Base-by-base conservation (phyloP, 2,113 vertebrate genomes). In the Pedionomus torquatus region DNA sequence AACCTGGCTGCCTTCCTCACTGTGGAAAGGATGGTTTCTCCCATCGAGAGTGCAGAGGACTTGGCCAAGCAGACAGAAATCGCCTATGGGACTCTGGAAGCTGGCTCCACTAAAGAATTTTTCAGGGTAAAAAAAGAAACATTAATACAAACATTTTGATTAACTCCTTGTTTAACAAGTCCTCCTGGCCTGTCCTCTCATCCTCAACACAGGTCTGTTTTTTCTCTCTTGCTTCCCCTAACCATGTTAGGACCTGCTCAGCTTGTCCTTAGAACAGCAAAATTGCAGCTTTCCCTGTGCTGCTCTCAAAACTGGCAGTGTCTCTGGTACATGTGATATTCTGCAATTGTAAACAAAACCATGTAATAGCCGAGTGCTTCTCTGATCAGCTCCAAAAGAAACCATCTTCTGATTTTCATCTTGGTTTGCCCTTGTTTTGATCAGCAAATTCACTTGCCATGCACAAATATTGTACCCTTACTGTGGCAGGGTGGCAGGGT, bases 1-100 rank as follows among this genome's bases (percentile, higher is more conserved):
- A 99, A 99, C 97, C 97, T 99, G 98, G 99, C 99, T 28, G 99
- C 99, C 95, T 99, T 99, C 98, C 99, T 99, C 96, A 99, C 99
- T 0, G 99, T 99, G 92, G 99, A 99, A 97, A 99, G 99, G 97
- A 99, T 99, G 99, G 99, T 99, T 94, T 99, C 99, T 25, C 99
- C 99, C 92, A 99, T 99, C 4, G 99, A 99, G 97, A 99, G 99
- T 15, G 99, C 99, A 1, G 99, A 99, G 95, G 99, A 99, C 96
- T 97, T 99, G 94, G 99, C 99, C 64, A 99, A 99, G 97, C 99
- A 99, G 98, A 99, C 99, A 0, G 99, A 99, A 98, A 99, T 99
- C 5, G 99, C 99, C 55, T 99, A 99, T 10, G 99, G 99, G 49
- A 99, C 99, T 5, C 98, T 99, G 85, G 99, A 99, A 82, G 99